These are phyloP conservation scores for Molothrus aeneus DNA, from an alignment of 2,797 vertebrate genomes.

Conservation along the genomic window DNA sequence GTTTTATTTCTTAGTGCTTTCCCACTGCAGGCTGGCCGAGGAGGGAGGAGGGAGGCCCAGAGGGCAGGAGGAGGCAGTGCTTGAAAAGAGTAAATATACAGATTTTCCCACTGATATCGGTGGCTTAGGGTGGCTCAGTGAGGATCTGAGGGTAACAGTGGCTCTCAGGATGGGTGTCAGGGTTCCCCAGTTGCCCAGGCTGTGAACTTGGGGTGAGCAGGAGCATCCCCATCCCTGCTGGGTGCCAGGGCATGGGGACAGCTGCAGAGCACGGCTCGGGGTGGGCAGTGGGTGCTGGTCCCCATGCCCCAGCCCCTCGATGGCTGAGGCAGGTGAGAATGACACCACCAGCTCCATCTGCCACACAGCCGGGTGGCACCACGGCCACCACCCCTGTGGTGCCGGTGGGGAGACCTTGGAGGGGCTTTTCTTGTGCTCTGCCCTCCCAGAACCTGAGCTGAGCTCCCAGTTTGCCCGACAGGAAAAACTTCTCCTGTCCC, in stretches of 20 bases:
- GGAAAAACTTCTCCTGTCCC: background rate
- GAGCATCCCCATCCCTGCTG: background rate
- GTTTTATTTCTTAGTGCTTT: background rate
- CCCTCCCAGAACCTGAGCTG: background rate
- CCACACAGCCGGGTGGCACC: too few relatives aligned
- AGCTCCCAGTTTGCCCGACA: background rate
- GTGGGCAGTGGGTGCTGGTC: background rate
- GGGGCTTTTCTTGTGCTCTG: background rate
- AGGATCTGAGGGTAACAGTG: background rate
- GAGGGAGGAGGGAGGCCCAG: background rate
- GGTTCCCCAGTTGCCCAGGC: background rate
- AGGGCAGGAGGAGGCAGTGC: background rate
- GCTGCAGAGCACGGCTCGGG: fast-evolving
- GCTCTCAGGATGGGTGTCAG: fast-evolving
- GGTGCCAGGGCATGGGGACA: background rate
- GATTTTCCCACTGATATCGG: background rate
- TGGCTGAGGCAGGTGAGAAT: background rate
- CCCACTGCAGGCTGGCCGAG: background rate
- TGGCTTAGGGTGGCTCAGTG: background rate
- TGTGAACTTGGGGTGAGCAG: background rate
- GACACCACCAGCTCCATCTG: background rate
- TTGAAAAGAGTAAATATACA: background rate
- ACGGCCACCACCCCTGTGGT: background rate
- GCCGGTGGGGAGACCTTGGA: background rate
- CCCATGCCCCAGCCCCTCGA: background rate